Evolutionary conservation across 2,888 invertebrate genomes (phyloP), one percentile per base, ranked within the genome.

Genomic region (Terebella lapidaria): DNA sequence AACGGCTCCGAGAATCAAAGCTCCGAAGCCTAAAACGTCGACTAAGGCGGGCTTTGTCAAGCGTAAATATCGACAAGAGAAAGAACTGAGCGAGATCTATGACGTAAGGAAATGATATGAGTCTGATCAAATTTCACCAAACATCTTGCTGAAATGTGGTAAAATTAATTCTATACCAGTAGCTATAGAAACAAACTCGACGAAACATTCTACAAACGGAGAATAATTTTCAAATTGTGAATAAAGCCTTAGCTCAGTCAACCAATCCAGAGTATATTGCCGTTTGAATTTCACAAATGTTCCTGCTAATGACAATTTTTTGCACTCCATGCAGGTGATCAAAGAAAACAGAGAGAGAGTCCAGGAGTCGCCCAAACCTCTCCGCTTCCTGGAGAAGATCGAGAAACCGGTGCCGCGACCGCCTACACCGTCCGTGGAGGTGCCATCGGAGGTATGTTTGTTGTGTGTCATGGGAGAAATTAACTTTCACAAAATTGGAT

Each of bases 381-480:
- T 80, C 27, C 67, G 76, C 25, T 80, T 78, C 70, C 71, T 81
- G 56, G 74, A 80, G 70, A 80, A 78, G 71, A 78, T 81, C 30
- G 79, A 80, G 67, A 81, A 81, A 60, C 81, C 81, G 1, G 70
- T 77, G n/a, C 80, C 80, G 4, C 68, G 81, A 61, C 79, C 81
- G 27, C 75, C 77, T 2, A 82, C 82, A 15, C 81, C 82, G 20
- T 64, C 75, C 20, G 75, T 81, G 3, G 73, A 76, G 30, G 72
- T 74, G 2, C 74, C 80, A 10, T 71, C 75, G 45, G 73, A 78
- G 67, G 77, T 76, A 45, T 51, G 67, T 15, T n/a, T n/a, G n/a
- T n/a, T n/a, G n/a, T n/a, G n/a, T n/a, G n/a, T n/a, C n/a, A 35
- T 35, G n/a, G 42, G 10, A 15, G n/a, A 10, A 35, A 35, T 35